Conservation (phyloP, 2,797 vertebrate genomes). For the Tarsius wallacei region DNA sequence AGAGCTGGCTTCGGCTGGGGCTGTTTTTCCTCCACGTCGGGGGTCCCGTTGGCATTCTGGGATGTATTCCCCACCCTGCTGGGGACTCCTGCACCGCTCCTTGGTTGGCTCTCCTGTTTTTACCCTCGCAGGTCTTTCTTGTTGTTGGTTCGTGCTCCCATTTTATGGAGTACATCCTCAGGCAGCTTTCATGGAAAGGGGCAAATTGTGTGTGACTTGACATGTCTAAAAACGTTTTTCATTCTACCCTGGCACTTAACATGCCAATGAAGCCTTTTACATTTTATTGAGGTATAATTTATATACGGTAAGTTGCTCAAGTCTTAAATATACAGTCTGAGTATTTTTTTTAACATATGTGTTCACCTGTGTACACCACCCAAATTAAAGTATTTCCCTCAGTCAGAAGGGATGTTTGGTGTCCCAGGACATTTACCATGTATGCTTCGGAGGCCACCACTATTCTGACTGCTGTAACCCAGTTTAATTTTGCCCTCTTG, state of each 20-base stretch:
- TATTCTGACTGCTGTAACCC: background rate
- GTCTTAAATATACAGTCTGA: background rate
- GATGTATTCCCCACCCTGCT: background rate
- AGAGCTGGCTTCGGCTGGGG: background rate
- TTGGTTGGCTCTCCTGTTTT: background rate
- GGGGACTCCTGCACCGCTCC: background rate
- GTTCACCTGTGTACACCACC: background rate
- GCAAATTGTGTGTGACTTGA: background rate
- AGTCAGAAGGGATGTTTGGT: background rate
- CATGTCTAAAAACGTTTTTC: background rate
- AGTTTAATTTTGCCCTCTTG: background rate
- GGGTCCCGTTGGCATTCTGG: background rate
- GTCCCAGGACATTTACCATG: background rate
- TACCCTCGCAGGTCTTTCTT: background rate
- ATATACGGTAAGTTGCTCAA: background rate
- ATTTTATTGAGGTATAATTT: constrained; percentile 41
- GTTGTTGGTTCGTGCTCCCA: background rate
- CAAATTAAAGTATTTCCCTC: background rate
- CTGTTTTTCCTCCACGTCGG: background rate
- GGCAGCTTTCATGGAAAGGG: background rate
- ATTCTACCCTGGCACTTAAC: background rate
- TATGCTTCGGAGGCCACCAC: background rate
- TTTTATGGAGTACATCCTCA: background rate
- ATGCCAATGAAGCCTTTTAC: background rate
- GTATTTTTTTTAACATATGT: background rate